Conservation (phyloP, 2,888 invertebrate genomes). For the Antheraea assamensis region DNA sequence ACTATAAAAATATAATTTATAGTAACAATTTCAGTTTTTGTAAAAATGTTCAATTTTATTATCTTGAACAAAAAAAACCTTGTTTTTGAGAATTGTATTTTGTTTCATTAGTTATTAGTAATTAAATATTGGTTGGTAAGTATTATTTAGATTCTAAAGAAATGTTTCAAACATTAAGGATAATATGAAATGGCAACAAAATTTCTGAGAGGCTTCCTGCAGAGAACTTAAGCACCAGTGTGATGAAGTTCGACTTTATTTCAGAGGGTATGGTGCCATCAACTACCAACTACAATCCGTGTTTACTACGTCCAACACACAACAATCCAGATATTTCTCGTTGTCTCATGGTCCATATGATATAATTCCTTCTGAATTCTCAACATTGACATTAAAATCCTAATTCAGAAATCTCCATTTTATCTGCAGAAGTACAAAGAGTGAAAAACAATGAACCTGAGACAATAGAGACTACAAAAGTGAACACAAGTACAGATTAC, state of each 20-base stretch:
- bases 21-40: too few relatives aligned
- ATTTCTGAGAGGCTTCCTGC: slow-evolving; percentile 62
- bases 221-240: slow-evolving; percentile 60
- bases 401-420: slow-evolving; percentile 74
- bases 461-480: slow-evolving; percentile 71
- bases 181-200: slow-evolving; percentile 69
- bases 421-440: slow-evolving; percentile 81
- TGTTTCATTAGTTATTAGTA: neutral
- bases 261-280: slow-evolving; percentile 80
- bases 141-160: slow-evolving; percentile 1
- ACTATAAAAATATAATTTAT: too few relatives aligned
- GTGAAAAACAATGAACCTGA: slow-evolving; percentile 73
- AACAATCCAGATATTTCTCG: slow-evolving; percentile 84
- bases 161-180: slow-evolving; percentile 2
- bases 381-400: slow-evolving; percentile 41
- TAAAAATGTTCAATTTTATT: too few relatives aligned
- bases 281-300: slow-evolving; percentile 73
- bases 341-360: slow-evolving; percentile 85
- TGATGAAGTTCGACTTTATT: slow-evolving; percentile 79
- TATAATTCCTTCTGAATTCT: slow-evolving; percentile 65
- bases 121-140: slow-evolving; percentile 3
- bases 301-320: slow-evolving; percentile 79
- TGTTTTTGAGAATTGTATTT: too few relatives aligned
- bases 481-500: slow-evolving; percentile 76
- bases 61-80: too few relatives aligned